Conservation (phyloP, 2,113 vertebrate species). For the Mobula birostris region DNA sequence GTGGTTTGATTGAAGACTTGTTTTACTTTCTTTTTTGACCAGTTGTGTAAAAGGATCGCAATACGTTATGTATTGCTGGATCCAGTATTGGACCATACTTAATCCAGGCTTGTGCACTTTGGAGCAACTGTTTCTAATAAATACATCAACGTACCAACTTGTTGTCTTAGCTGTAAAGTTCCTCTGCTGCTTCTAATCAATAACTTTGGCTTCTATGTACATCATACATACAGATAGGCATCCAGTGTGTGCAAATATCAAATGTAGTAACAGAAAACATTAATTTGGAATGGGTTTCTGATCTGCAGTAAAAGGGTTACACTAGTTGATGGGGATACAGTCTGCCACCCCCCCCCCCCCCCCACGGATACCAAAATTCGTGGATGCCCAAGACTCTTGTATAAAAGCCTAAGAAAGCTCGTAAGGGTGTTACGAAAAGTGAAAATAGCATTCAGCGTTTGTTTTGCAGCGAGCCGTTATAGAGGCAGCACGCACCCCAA, state of each 20-base stretch:
- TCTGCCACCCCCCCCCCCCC: no score
- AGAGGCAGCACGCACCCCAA: no score
- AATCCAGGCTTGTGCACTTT: conserved; percentile 5
- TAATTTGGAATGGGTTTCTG: background rate
- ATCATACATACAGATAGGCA: background rate
- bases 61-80: background rate
- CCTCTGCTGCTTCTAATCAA: background rate
- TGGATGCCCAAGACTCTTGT: no score
- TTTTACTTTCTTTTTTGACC: background rate
- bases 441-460: no score
- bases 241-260: background rate
- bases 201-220: background rate
- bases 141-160: background rate
- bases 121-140: conserved; percentile 24
- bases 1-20: background rate
- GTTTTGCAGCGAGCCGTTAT: no score
- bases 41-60: conserved; percentile 15
- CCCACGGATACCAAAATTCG: no score
- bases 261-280: background rate
- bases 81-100: background rate
- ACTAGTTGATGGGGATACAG: background rate
- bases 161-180: conserved; percentile 14
- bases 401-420: no score
- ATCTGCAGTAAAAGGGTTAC: background rate
- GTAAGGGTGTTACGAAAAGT: no score